phyloP scores from a whole-genome alignment of 2,797 vertebrate genomes.

The Gadopsis marmoratus region DNA sequence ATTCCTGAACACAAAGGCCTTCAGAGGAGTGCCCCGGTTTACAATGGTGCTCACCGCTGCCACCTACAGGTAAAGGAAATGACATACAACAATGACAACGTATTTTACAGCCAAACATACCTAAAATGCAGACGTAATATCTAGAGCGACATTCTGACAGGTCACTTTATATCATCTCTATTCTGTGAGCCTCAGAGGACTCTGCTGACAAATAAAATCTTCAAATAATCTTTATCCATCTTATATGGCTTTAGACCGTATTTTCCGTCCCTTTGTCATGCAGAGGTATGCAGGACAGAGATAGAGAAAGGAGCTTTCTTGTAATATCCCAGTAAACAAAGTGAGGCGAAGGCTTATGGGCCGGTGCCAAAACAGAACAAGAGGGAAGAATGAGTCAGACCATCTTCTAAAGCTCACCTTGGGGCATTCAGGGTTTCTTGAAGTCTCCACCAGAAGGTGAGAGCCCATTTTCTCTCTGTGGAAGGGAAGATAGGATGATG shows the following conservation, averaged over 20 bases:
- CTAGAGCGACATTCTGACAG: conserved; percentile 20
- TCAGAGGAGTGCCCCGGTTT: conserved; percentile 92
- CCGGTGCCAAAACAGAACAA: conserved; percentile 24
- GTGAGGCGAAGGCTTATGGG: background rate
- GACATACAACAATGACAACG: conserved; percentile 3
- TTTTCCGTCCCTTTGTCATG: conserved; percentile 29
- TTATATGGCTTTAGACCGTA: conserved; percentile 12
- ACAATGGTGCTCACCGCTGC: conserved; percentile 96
- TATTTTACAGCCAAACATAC: conserved; percentile 27
- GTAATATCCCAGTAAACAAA: conserved; percentile 37
- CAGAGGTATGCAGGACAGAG: conserved; percentile 19
- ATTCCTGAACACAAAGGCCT: conserved; percentile 97
- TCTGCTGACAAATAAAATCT: conserved; percentile 25
- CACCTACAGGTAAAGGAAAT: conserved; percentile 84
- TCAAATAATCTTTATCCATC: conserved; percentile 17
- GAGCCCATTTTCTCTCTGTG: conserved; percentile 96
- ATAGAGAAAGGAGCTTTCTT: conserved; percentile 32
- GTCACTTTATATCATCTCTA: conserved; percentile 31
- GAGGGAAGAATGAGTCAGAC: conserved; percentile 30
- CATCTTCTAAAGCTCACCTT: conserved; percentile 88
- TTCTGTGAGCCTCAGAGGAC: conserved; percentile 19
- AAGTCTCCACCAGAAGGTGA: conserved; percentile 94
- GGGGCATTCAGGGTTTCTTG: conserved; percentile 92
- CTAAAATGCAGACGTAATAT: conserved; percentile 21
- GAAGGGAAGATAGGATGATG: conserved; percentile 45